A percentile compares a stretch with the other conserved stretches of the same genome.
Conservation (phyloP, 1,140 invertebrate genomes). For the Trachymyrmex septentrionalis region DNA sequence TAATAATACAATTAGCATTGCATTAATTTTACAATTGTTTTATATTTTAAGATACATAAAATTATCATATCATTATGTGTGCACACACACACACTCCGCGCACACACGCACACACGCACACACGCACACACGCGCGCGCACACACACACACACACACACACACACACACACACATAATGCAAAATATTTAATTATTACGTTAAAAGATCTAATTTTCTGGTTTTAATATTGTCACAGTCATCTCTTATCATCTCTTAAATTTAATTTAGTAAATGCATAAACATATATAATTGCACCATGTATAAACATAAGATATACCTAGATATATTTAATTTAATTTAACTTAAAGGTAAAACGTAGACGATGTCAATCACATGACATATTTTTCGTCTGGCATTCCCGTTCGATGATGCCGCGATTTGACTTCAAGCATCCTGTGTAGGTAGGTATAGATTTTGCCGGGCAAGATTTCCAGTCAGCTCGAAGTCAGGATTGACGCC, state of each 20-base stretch:
- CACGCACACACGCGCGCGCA: no score
- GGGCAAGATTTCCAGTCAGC: slow-evolving; percentile 75
- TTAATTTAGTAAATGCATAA: not conserved
- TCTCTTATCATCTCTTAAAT: not conserved
- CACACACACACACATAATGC: no score
- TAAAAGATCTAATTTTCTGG: not conserved
- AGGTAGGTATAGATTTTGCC: slow-evolving; percentile 72
- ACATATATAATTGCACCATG: not conserved
- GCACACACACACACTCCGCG: no score
- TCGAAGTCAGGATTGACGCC: slow-evolving; percentile 78
- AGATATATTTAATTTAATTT: not conserved
- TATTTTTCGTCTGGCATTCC: slow-evolving; percentile 32
- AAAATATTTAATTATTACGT: not conserved
- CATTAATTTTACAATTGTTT: not conserved
- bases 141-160: no score
- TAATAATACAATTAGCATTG: not conserved
- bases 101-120: no score
- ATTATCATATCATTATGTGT: not conserved
- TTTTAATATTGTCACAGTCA: not conserved
- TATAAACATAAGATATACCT: not conserved
- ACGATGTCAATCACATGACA: slow-evolving; percentile 13
- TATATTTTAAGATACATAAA: not conserved
- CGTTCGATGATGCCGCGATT: slow-evolving; percentile 55
- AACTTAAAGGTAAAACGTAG: not conserved
- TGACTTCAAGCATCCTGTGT: slow-evolving; percentile 72